A percentile compares a stretch with the other conserved stretches of the same genome.
phyloP scores from a whole-genome alignment of 2,113 vertebrate genomes.

The Vulpes ferrilata region DNA sequence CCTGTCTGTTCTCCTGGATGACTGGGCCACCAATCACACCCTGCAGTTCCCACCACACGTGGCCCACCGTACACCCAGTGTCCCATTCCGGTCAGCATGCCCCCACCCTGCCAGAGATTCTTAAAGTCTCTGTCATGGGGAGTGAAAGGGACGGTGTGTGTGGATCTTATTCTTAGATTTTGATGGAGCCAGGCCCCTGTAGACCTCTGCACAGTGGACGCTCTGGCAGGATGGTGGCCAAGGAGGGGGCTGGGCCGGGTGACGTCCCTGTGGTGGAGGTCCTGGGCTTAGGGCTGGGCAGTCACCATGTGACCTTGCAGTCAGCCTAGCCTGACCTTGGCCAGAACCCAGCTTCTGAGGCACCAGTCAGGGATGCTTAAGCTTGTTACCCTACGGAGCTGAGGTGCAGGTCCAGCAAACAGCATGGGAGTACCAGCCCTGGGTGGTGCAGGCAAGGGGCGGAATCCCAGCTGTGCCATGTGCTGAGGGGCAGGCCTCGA shows the following conservation, averaged over 20 bases:
- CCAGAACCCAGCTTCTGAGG: not conserved
- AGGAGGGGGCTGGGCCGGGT: not conserved
- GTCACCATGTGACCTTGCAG: not conserved
- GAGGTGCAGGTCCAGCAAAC: rapidly evolving
- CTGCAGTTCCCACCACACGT: rapidly evolving
- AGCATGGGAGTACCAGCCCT: rapidly evolving
- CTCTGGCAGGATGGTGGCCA: not conserved
- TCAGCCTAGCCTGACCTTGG: not conserved
- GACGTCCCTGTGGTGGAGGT: not conserved
- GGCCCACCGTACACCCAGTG: not conserved
- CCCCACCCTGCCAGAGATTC: rapidly evolving
- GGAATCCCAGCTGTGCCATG: not conserved
- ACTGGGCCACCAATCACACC: too few species aligned
- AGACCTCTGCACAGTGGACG: rapidly evolving
- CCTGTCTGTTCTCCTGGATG: not conserved
- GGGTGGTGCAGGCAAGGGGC: rapidly evolving
- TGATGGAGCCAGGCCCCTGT: too few species aligned
- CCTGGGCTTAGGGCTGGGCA: rapidly evolving
- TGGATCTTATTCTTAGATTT: too few species aligned
- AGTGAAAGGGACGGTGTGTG: not conserved
- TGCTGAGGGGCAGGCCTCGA: rapidly evolving
- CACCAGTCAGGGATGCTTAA: not conserved
- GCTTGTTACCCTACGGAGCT: rapidly evolving
- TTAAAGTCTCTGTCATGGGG: not conserved
- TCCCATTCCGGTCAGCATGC: not conserved